Base-by-base conservation (phyloP, 2,113 vertebrate genomes). In the Bombycilla garrulus region DNA sequence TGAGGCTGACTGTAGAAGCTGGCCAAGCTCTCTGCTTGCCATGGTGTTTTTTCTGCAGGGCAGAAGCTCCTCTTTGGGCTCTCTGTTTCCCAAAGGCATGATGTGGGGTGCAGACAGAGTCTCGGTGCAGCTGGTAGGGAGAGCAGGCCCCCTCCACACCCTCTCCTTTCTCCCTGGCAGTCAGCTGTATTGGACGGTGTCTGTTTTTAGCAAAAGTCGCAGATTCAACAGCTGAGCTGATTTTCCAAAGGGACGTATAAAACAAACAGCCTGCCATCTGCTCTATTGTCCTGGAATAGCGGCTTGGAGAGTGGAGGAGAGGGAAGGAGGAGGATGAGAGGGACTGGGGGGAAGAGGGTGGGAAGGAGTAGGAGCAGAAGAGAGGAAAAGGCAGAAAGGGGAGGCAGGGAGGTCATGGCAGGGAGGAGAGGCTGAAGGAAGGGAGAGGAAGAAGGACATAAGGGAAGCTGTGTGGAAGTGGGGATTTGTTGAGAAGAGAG, bases 281-380 rank as follows among this genome's bases (percentile, higher is more conserved):
- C 92, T 97, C 97, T 92, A 95, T 98, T 98, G 97, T 98, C 97
- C 97, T 97, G 96, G 95, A 98, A 97, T 96, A 97, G 93, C 28
- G 35, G 94, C 95, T 89, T 61, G 88, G 15, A 50, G 92, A 79
- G 93, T 66, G 29, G 67, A 77, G 86, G 82, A 97, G 93, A 95
- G 76, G 62, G 78, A 95, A 94, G 45, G 64, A 79, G 82, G 83
- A 92, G 77, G 80, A 78, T 40, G 79, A 84, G 56, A 50, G 1
- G 1, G 62, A 73, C 21, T n/a, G 15, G 24, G 38, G 25, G 33
- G 7, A 51, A 83, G 78, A 88, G 61, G 53, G 47, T 64, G 58
- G 79, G 38, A 78, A 81, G 45, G 66, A 84, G 35, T 23, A 47
- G 47, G 29, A 72, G 33, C 1, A 6, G 42, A 81, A 62, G 47